Evolutionary conservation across 2,113 vertebrate species (phyloP), one percentile per base, ranked within the genome.

Genomic region (Myodes glareolus): DNA sequence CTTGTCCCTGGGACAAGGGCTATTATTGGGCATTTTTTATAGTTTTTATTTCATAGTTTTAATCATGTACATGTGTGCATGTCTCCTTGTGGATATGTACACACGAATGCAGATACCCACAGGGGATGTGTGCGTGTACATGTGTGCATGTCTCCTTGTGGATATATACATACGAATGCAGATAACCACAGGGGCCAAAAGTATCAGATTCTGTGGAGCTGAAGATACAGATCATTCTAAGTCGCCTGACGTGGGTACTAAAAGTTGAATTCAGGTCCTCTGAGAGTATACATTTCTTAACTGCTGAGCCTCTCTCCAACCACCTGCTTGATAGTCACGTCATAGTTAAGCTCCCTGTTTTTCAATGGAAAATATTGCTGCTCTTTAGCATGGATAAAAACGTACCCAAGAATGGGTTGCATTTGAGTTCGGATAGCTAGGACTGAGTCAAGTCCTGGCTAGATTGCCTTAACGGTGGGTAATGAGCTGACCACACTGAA

Each of bases 311-410:
- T 42, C 55, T 63, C 12, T 63, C 25, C 80, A 84, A 47, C n/a
- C 55, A 39, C 80, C 23, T 7, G 63, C 0, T 19, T 1, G 33
- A 23, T 4, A 3, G 52, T 33, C 3, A 14, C n/a, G 63, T n/a
- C 73, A 4, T 7, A 39, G 16, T 23, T 63, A 27, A 61, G 82
- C 3, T 47, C 21, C 52, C 2, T 65, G 36, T 70, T 58, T 21
- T 47, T 72, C 72, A 63, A 0, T 47, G 50, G 17, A 42, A 14
- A 61, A 55, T 67, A 65, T 45, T 29, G 39, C 3, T 93, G 76
- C 42, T 23, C 16, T 85, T 70, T n/a, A 72, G 33, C 67, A 29
- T 25, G 17, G 45, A n/a, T 45, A 14, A 27, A 76, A 39, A 17
- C 12, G 4, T 16, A 42, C 25, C 81, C 81, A 63, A 36, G 61